Conservation (phyloP, 2,888 invertebrate species). For the Tenodera sinensis region DNA sequence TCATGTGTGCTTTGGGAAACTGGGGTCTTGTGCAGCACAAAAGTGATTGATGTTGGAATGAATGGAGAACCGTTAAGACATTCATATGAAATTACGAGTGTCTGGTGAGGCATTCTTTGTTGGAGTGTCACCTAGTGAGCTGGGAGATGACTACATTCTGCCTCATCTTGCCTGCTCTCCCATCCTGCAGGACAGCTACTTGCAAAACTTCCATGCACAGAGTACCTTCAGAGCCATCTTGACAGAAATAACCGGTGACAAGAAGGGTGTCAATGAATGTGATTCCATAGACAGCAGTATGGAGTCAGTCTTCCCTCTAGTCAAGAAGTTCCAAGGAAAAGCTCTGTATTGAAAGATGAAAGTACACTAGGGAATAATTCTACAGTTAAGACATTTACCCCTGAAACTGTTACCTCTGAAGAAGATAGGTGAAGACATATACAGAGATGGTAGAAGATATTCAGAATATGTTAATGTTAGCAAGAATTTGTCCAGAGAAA, state of each 20-base stretch:
- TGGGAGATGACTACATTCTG: slow-evolving; percentile 66
- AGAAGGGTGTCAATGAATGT: neutral
- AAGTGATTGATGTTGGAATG: slow-evolving; percentile 98
- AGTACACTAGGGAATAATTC: neutral
- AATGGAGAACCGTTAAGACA: slow-evolving; percentile 90
- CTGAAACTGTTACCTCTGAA: slow-evolving; percentile 51
- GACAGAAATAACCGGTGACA: neutral
- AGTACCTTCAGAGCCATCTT: slow-evolving; percentile 40
- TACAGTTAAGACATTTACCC: slow-evolving; percentile 51
- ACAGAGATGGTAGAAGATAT: slow-evolving; percentile 42
- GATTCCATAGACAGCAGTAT: neutral
- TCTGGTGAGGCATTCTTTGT: slow-evolving; percentile 99
- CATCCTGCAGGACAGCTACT: slow-evolving; percentile 64
- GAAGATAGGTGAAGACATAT: slow-evolving; percentile 53
- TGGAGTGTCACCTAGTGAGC: slow-evolving; percentile 72
- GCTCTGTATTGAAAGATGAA: neutral
- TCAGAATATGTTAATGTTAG: slow-evolving; percentile 28
- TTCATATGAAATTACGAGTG: slow-evolving; percentile 98
- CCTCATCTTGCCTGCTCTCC: slow-evolving; percentile 94
- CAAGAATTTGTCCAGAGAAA: slow-evolving; percentile 12
- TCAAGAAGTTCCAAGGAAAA: neutral
- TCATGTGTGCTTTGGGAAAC: slow-evolving; percentile 98
- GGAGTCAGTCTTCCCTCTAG: neutral
- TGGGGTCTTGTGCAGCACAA: slow-evolving; percentile 94
- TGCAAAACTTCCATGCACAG: slow-evolving; percentile 34